Base-by-base conservation (phyloP, 2,113 vertebrate species). In the Melierax canorus region DNA sequence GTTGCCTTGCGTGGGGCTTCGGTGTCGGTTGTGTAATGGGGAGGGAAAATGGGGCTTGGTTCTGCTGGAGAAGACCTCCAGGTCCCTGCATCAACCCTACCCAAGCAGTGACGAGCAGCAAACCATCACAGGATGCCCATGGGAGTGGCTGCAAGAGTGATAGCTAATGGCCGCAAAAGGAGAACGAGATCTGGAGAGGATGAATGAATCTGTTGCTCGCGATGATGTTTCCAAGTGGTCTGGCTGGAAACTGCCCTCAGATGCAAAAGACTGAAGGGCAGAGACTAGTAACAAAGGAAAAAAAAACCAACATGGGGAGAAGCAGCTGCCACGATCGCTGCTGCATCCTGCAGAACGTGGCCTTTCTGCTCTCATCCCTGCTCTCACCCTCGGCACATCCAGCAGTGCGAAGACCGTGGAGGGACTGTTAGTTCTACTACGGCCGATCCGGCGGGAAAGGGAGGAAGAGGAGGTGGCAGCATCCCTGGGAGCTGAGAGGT, bases 171-270 rank as follows among this genome's bases (percentile, higher is more conserved):
- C 15, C 1, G 6, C 9, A 43, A 27, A 51, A 56, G 53, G 71
- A 75, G 45, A 72, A 19, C 0, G 1, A 48, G 60, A 32, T 24
- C 24, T 7, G 85, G 18, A 36, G 82, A 50, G 59, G 16, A 15
- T 0, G 24, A 45, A 5, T 1, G n/a, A 64, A 79, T 7, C 5
- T 0, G 0, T 8, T 10, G 10, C 29, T 68, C 3, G 4, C 0
- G 9, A 2, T 7, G 60, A 15, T 13, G 14, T 26, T 85, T 50
- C 48, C 0, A 0, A 48, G 22, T 3, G 12, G 3, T 62, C 29
- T 3, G 0, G 26, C 24, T 24, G 8, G 21, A 56, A 91, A 55
- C 13, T 9, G 11, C 43, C 39, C 43, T 29, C 17, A 5, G 29
- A 46, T 18, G 10, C 4, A 5, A n/a, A 68, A 81, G 7, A 21